Evolutionary conservation across 2,113 vertebrate genomes (phyloP), one percentile per base, ranked within the genome.

Genomic region (Etia nguti): DNA sequence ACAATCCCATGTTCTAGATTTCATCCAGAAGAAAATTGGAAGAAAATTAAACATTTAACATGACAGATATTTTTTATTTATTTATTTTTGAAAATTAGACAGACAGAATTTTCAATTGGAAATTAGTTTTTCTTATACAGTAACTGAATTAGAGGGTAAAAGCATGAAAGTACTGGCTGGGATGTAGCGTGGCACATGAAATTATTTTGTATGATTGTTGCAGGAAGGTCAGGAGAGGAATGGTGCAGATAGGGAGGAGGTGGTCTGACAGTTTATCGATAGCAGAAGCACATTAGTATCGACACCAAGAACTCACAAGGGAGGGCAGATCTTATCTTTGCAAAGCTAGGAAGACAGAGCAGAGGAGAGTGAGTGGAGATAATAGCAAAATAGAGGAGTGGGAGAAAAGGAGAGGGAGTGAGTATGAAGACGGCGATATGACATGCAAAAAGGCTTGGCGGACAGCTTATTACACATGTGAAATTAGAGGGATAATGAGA

Each of bases 221-320:
- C 77, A 86, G 83, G 86, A 94, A 95, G 93, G 92, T 95, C 92
- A 95, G 52, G 10, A 62, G 65, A 87, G 75, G 90, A 70, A 31
- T 48, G 34, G 82, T 41, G 70, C 11, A 43, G 73, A 82, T 60
- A 9, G 43, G 62, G 80, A 75, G 38, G 83, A 86, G 70, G 80
- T 38, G 59, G 43, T 83, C 89, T 95, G 96, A 96, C 95, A 95
- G 95, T 92, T 96, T 90, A 95, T 96, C 93, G 80, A 95, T 94
- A 93, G 90, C 87, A 90, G 86, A 79, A 70, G 83, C 92, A 93
- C 92, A 94, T 96, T 93, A 93, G 89, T 96, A 96, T 95, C 82
- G 93, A 96, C 94, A 96, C 79, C 59, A 86, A 89, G 88, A 92
- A 92, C 82, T 93, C 94, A 86, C 83, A 20, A 57, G 93, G 95